These are phyloP conservation scores for Momotus momota DNA, from an alignment of 2,797 vertebrate genomes.

Conservation along the genomic window DNA sequence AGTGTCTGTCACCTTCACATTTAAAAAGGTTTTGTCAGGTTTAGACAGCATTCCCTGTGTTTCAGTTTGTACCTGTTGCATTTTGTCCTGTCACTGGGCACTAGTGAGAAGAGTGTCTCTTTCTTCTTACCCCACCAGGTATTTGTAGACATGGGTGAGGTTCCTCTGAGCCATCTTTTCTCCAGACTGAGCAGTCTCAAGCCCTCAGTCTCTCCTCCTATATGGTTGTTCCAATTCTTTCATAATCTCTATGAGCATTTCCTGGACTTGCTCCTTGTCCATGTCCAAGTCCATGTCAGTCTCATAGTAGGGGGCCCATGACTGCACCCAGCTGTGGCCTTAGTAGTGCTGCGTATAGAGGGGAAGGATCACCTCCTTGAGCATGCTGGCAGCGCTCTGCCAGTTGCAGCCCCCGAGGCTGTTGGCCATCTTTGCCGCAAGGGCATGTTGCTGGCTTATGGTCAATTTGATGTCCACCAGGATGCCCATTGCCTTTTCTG, in stretches of 20 bases:
- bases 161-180: background rate
- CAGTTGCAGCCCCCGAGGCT: background rate
- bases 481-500: background rate
- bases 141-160: background rate
- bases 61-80: background rate
- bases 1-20: background rate
- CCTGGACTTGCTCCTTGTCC: background rate
- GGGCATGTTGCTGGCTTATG: accelerated
- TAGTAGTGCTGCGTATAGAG: background rate
- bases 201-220: background rate
- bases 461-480: background rate
- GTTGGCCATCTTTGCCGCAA: background rate
- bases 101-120: background rate
- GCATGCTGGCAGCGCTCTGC: accelerated
- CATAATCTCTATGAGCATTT: background rate
- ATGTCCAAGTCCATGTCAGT: background rate
- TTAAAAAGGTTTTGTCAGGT: background rate
- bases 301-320: background rate
- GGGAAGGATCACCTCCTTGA: background rate
- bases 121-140: background rate
- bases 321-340: background rate
- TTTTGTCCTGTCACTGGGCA: background rate
- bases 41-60: background rate
- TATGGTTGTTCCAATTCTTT: background rate
- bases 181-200: background rate